Base-by-base conservation (phyloP, 2,888 invertebrate species). In the Odontocolon sp. region DNA sequence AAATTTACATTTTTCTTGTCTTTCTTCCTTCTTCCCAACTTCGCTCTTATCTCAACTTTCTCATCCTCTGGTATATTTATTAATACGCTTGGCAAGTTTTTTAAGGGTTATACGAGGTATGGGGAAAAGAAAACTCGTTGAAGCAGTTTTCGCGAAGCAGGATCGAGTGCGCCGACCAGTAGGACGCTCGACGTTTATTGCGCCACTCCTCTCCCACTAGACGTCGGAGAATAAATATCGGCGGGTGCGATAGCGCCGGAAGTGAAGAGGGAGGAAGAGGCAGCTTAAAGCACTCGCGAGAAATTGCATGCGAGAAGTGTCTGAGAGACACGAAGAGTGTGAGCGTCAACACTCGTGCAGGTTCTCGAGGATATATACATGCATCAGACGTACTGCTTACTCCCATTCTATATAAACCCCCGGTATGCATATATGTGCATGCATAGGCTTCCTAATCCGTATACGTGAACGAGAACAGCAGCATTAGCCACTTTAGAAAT, bases 151-250 rank as follows among this genome's bases (percentile, higher is more conserved):
- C 45, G 16, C n/a, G 31, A 33, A 63, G 63, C 56, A 16, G 36
- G 50, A 33, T 57, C 31, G 31, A 56, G 54, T 47, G 54, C 56
- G 26, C 33, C 47, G 21, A 59, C 50, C 57, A 40, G 59, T 54
- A 59, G 33, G 56, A 56, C 47, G 56, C 73, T 73, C 81, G 82
- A 86, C 83, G 67, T 85, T 83, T 85, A 86, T 86, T 85, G 81
- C 82, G 78, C 80, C 71, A 77, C 82, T 83, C 80, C 80, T 83
- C 77, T 80, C 77, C 74, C 72, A 70, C 57, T 67, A 54, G 77
- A 80, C 75, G 73, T 66, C 47, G 66, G 66, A 75, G 81, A 71
- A 85, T 83, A 85, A 84, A 84, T 84, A 83, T 82, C 79, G 79
- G 77, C 72, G 50, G 66, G 66, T 66, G 66, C 69, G 18, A 18